Evolutionary conservation across 2,113 vertebrate genomes (phyloP).

Genomic region (Cairina moschata): DNA sequence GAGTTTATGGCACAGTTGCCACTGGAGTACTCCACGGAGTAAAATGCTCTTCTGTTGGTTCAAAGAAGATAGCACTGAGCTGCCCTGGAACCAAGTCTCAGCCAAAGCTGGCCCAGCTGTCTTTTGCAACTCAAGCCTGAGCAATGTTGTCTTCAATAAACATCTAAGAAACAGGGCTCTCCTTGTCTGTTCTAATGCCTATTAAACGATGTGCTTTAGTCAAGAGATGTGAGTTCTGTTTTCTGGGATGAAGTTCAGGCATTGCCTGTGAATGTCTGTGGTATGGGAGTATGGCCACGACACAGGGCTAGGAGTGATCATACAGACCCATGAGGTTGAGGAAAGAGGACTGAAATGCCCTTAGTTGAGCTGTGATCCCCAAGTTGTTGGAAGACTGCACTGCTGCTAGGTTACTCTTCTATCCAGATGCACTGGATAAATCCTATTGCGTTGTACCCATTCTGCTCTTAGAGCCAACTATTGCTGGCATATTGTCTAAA

Average conservation of each 20-base stretch:
- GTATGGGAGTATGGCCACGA: not conserved
- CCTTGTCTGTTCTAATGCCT: not conserved
- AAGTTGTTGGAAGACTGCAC: not conserved
- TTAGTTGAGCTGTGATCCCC: not conserved
- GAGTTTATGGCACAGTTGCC: constrained; percentile 31
- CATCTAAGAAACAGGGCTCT: constrained; percentile 7
- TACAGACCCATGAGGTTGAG: not conserved
- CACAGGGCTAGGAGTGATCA: not conserved
- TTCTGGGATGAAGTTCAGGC: not conserved
- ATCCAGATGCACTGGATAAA: not conserved
- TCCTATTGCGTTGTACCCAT: not conserved
- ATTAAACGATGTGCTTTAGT: constrained; percentile 1
- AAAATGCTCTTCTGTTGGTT: constrained; percentile 39
- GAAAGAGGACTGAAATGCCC: not conserved
- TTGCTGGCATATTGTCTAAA: not conserved
- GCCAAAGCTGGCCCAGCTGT: not conserved
- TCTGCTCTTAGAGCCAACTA: not conserved
- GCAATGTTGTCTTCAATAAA: constrained; percentile 16
- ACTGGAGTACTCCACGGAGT: not conserved
- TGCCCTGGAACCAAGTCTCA: not conserved
- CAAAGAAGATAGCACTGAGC: not conserved
- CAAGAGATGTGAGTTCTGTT: accelerated
- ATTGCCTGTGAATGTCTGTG: not conserved
- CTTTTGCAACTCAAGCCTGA: not conserved
- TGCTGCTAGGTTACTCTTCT: not conserved